Conservation (phyloP, 2,888 invertebrate species). For the Heliconius ismenius region DNA sequence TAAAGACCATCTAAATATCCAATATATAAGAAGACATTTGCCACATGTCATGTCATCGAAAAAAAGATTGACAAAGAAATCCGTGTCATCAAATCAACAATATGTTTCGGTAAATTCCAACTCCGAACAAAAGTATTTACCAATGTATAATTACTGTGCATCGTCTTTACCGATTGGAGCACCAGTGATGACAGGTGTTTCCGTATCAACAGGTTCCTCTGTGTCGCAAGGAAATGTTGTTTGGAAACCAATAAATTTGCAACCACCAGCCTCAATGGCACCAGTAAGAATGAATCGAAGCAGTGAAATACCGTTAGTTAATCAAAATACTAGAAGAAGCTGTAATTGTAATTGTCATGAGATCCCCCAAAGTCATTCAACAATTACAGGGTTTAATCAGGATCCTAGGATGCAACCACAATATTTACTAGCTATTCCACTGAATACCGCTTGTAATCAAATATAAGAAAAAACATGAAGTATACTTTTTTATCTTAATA, state of each 20-base stretch:
- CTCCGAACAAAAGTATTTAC: constrained; percentile 38
- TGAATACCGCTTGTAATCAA: constrained; percentile 44
- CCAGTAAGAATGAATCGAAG: constrained; percentile 40
- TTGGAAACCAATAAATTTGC: constrained; percentile 59
- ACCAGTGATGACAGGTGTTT: constrained; percentile 27
- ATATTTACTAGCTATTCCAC: constrained; percentile 58
- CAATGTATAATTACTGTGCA: constrained; percentile 47
- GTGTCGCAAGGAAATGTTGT: constrained; percentile 51
- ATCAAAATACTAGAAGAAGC: constrained; percentile 40
- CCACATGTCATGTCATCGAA: constrained; percentile 52
- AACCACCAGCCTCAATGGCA: constrained; percentile 47
- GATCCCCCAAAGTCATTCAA: constrained; percentile 15
- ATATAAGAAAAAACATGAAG: background rate
- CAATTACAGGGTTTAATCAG: constrained; percentile 39
- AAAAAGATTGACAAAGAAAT: constrained; percentile 13
- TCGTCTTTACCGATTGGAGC: constrained; percentile 44
- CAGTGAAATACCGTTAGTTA: constrained; percentile 30
- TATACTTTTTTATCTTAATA: constrained; percentile 1
- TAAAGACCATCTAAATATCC: background rate
- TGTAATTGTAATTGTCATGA: constrained; percentile 62
- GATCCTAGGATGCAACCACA: constrained; percentile 50
- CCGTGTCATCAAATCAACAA: constrained; percentile 23
- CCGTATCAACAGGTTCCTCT: constrained; percentile 35
- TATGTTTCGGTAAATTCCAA: constrained; percentile 24
- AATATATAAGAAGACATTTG: constrained; percentile 26